Evolutionary conservation across 2,113 vertebrate genomes (phyloP).

Genomic region (Muntiacus reevesi): DNA sequence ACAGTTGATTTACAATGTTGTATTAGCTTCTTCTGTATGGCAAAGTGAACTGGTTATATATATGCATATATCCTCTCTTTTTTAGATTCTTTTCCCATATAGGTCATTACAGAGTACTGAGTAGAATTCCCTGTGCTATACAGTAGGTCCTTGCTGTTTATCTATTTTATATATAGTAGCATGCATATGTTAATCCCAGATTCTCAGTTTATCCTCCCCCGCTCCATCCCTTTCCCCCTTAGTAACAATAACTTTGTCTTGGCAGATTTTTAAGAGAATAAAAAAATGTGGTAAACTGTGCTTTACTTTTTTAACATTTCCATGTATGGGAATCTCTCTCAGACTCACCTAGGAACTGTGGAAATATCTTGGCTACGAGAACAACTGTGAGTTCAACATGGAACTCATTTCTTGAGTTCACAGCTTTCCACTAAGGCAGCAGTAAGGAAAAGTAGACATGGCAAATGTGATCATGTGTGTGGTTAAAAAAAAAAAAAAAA

Average conservation of each 20-base stretch:
- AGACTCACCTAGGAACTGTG: background rate
- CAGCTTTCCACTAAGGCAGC: background rate
- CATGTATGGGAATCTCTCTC: rapidly evolving
- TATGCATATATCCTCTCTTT: background rate
- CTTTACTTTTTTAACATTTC: background rate
- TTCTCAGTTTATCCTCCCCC: background rate
- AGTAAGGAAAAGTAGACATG: background rate
- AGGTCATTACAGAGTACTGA: background rate
- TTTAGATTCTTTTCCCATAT: background rate
- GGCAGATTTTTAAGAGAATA: background rate
- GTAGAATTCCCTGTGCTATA: background rate
- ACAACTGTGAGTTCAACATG: background rate
- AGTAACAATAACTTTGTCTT: background rate
- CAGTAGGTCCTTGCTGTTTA: background rate
- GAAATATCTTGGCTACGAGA: no score
- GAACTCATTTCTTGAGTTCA: background rate
- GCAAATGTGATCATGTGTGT: background rate
- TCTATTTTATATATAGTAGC: background rate
- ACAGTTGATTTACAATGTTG: background rate
- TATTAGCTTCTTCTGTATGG: background rate
- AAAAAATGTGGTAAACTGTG: background rate
- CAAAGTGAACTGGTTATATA: background rate
- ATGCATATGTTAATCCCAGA: background rate
- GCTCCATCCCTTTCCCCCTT: background rate
- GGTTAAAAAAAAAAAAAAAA: background rate